A percentile compares a stretch with the other conserved stretches of the same genome.
phyloP scores from a whole-genome alignment of 1,140 invertebrate species.

The Choristoneura fumiferana region DNA sequence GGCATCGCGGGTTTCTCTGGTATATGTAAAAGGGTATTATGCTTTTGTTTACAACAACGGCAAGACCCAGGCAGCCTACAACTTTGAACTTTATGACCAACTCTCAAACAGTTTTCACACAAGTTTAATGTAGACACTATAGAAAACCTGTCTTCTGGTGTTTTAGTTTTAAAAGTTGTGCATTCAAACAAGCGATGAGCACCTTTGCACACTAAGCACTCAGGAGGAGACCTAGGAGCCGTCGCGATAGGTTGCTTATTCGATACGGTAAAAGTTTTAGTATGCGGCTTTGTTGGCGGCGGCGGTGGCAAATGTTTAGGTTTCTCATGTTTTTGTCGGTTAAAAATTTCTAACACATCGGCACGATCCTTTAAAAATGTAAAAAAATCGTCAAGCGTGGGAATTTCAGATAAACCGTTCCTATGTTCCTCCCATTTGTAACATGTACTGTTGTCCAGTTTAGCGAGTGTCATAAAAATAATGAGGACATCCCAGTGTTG shows the following conservation, averaged over 20 bases:
- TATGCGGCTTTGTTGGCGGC: neutral
- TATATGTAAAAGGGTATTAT: too few species aligned
- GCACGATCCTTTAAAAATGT: conserved; percentile 1
- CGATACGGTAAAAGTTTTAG: neutral
- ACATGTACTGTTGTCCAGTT: neutral
- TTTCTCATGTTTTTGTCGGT: conserved; percentile 7
- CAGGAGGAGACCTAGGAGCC: too few species aligned
- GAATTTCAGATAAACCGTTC: neutral
- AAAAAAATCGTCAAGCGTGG: neutral
- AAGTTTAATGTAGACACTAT: too few species aligned
- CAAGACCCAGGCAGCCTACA: neutral
- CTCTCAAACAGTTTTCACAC: too few species aligned
- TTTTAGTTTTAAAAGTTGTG: too few species aligned
- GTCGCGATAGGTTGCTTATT: too few species aligned
- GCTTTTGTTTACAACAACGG: too few species aligned
- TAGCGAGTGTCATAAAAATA: neutral
- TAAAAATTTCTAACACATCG: neutral
- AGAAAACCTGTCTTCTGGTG: neutral
- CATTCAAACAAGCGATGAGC: neutral
- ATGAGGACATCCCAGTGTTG: neutral
- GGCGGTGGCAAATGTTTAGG: neutral
- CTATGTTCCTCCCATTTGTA: neutral
- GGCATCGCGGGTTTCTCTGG: too few species aligned
- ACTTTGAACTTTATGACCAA: too few species aligned
- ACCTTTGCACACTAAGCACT: neutral